phyloP scores from a whole-genome alignment of 1,140 invertebrate species.

The Drosophila busckii region DNA sequence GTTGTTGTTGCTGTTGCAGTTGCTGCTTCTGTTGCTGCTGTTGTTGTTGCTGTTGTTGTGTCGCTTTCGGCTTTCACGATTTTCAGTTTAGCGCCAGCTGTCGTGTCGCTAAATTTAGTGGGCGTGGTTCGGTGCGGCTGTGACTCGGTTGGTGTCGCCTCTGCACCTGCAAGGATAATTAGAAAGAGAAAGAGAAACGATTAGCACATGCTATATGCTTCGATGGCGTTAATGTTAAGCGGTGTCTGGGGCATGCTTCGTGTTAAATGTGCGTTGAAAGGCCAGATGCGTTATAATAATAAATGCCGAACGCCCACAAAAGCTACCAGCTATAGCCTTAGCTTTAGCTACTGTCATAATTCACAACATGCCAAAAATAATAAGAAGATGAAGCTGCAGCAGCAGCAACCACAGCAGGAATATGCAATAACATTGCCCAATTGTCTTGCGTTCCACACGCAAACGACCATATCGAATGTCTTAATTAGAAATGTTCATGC shows the following conservation, averaged over 20 bases:
- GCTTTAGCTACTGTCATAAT: background rate
- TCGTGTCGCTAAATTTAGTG: conserved; percentile 10
- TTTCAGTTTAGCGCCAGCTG: conserved; percentile 32
- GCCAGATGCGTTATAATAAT: conserved; percentile 46
- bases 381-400: conserved; percentile 16
- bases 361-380: conserved; percentile 9
- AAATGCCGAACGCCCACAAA: too few species aligned
- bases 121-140: conserved; percentile 29
- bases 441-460: conserved; percentile 71
- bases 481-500: conserved; percentile 70
- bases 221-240: conserved; percentile 46
- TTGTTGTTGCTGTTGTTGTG: conserved; percentile 11
- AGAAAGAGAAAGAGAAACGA: background rate
- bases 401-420: too few species aligned
- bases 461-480: conserved; percentile 71
- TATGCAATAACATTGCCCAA: conserved; percentile 41
- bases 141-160: conserved; percentile 33
- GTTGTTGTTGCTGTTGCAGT: conserved; percentile 21
- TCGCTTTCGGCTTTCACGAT: conserved; percentile 37
- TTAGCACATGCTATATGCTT: conserved; percentile 7
- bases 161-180: conserved; percentile 51
- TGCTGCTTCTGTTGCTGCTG: conserved; percentile 11
- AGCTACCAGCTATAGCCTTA: too few species aligned
- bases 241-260: conserved; percentile 42
- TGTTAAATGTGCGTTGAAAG: conserved; percentile 53